These are phyloP conservation scores for Phainopepla nitens DNA, from an alignment of 2,113 vertebrate species.

Conservation along the genomic window DNA sequence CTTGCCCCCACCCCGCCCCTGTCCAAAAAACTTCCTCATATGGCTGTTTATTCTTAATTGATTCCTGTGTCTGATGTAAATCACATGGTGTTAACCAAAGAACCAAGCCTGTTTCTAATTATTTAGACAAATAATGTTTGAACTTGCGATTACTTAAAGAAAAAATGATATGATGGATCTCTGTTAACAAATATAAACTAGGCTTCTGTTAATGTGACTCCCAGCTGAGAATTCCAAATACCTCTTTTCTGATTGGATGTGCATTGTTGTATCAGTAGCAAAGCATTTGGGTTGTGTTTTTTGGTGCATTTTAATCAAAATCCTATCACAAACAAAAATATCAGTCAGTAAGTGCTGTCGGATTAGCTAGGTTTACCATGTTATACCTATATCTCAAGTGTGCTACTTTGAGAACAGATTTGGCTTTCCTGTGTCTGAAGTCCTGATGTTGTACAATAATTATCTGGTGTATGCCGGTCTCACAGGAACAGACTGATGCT, in stretches of 20 bases:
- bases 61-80: constrained; percentile 21
- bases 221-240: constrained; percentile 17
- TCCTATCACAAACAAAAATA: constrained; percentile 1
- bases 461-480: background rate
- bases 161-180: background rate
- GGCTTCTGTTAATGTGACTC: constrained; percentile 17
- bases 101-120: constrained; percentile 42
- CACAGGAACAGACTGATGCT: background rate
- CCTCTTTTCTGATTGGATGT: constrained; percentile 43
- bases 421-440: background rate
- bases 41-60: constrained; percentile 13
- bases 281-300: constrained; percentile 29
- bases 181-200: constrained; percentile 13
- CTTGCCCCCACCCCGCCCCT: rapidly evolving
- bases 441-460: background rate
- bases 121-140: constrained; percentile 9
- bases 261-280: background rate
- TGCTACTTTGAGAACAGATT: constrained; percentile 2
- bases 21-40: constrained; percentile 1
- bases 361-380: background rate
- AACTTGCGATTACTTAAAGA: background rate
- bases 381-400: background rate
- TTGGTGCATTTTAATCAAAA: constrained; percentile 36
- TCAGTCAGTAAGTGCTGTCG: background rate
- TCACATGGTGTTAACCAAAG: constrained; percentile 49